These are phyloP conservation scores for Escarpia spicata DNA, from an alignment of 2,888 invertebrate species.

Conservation along the genomic window DNA sequence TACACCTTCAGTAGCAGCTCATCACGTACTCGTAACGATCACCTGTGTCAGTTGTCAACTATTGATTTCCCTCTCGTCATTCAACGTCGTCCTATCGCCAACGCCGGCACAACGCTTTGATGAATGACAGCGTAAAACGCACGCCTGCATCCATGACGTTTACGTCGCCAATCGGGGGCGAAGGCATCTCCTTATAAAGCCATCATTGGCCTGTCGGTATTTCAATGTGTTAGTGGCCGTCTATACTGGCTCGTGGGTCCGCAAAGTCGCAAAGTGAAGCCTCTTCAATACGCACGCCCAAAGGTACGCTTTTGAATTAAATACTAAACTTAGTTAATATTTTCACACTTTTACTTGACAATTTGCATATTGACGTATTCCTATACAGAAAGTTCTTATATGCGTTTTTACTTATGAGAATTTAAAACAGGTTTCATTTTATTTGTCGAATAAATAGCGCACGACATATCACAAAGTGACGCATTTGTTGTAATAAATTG, in stretches of 20 bases:
- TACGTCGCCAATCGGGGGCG: background rate
- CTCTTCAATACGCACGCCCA: background rate
- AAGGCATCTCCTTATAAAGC: background rate
- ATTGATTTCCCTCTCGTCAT: background rate
- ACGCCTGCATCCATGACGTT: background rate
- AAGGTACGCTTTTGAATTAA: background rate
- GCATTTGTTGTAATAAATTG: background rate
- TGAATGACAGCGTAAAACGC: background rate
- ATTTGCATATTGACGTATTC: background rate
- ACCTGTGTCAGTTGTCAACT: background rate
- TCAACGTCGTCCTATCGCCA: background rate
- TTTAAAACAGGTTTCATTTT: background rate
- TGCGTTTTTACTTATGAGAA: background rate
- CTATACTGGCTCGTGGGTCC: background rate
- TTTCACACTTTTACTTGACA: background rate
- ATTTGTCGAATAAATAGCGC: background rate
- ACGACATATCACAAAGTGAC: background rate
- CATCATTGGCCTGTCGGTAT: background rate
- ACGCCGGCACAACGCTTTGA: background rate
- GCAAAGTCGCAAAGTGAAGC: background rate
- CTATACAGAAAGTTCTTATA: background rate
- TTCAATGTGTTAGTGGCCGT: constrained; percentile 6
- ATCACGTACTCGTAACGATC: background rate
- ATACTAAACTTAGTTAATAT: background rate
- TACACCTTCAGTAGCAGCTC: background rate